These are phyloP conservation scores for Sandelia bainsii DNA, from an alignment of 2,797 vertebrate species.

Conservation along the genomic window DNA sequence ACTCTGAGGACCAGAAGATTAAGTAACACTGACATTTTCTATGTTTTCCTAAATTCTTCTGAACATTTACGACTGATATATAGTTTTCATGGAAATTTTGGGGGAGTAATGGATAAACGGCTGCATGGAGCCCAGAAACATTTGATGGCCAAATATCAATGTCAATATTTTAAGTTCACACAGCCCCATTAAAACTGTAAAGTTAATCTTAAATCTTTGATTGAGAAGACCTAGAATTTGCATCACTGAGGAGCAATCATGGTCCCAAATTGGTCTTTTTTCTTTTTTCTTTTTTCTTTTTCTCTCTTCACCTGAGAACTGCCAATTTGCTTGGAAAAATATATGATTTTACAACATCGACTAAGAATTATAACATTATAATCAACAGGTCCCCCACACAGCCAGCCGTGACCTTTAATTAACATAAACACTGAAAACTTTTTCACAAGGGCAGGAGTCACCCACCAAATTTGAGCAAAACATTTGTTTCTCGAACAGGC, in stretches of 20 bases:
- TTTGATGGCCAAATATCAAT: not conserved
- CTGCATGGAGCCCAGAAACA: not conserved
- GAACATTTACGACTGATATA: not conserved
- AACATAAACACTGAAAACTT: too few species aligned
- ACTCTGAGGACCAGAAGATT: conserved; percentile 30
- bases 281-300: too few species aligned
- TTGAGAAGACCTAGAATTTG: not conserved
- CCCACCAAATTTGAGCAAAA: too few species aligned
- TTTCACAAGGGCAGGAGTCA: too few species aligned
- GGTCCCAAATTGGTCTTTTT: not conserved
- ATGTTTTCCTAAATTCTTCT: conserved; percentile 14
- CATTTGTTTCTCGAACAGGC: too few species aligned
- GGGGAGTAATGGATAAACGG: not conserved
- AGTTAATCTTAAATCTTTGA: not conserved
- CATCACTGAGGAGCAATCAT: not conserved
- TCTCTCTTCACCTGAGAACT: not conserved
- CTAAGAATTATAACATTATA: not conserved
- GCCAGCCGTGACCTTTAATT: too few species aligned
- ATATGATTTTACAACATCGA: conserved; percentile 5
- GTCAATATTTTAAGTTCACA: not conserved
- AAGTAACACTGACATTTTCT: conserved; percentile 14
- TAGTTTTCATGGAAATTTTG: not conserved
- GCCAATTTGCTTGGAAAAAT: not conserved
- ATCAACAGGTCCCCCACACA: not conserved
- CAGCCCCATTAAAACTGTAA: not conserved